Conservation (phyloP, 2,888 invertebrate species). For the Phaedon cochleariae region DNA sequence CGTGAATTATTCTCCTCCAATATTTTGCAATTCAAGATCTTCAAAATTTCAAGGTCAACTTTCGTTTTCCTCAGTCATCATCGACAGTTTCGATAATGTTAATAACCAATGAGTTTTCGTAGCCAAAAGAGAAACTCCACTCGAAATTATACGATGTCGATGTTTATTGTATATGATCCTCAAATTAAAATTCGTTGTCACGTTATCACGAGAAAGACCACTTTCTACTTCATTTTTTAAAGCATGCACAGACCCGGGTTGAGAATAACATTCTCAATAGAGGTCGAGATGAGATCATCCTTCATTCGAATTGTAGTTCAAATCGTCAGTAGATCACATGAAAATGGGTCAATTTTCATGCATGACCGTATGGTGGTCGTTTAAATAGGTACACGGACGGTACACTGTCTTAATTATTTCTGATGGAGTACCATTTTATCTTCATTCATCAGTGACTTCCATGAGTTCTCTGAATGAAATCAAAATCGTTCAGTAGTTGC, state of each 20-base stretch:
- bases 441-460: too few relatives aligned
- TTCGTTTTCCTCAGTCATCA: background rate
- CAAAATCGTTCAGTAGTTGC: too few relatives aligned
- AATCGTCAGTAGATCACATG: background rate
- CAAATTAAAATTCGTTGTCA: background rate
- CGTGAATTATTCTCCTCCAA: background rate
- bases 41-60: background rate
- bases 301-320: background rate
- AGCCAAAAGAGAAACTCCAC: background rate
- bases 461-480: too few relatives aligned
- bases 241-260: background rate
- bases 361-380: too few relatives aligned
- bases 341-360: background rate
- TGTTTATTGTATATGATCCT: background rate
- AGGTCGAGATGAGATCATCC: background rate
- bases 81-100: background rate
- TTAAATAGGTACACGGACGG: too few relatives aligned
- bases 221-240: background rate
- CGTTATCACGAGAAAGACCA: background rate
- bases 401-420: too few relatives aligned
- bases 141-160: background rate
- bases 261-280: background rate
- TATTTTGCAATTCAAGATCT: background rate
- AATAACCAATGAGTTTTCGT: background rate
- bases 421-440: too few relatives aligned